These are phyloP conservation scores for Volucella zonaria DNA, from an alignment of 2,888 invertebrate genomes.

Conservation along the genomic window DNA sequence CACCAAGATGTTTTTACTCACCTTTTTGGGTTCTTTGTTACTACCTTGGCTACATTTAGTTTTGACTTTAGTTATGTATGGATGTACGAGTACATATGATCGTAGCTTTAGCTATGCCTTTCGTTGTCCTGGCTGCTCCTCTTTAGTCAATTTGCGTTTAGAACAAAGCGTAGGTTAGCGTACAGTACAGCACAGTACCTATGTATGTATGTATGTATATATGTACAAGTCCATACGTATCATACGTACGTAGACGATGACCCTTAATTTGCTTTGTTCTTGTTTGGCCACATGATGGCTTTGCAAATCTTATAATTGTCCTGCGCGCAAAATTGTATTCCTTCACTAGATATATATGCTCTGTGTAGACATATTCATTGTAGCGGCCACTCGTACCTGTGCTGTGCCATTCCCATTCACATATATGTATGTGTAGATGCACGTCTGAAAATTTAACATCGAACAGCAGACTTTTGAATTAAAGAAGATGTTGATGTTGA, in stretches of 20 bases:
- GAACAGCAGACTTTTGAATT: conserved; percentile 49
- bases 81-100: no score
- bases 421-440: not conserved
- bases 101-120: conserved; percentile 5
- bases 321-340: conserved; percentile 32
- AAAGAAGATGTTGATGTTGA: conserved; percentile 64
- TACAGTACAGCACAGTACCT: conserved; percentile 39
- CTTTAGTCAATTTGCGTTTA: conserved; percentile 66
- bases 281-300: conserved; percentile 13
- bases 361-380: no score
- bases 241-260: conserved; percentile 44
- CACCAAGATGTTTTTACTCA: no score
- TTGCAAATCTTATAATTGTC: conserved; percentile 61
- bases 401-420: no score
- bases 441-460: conserved; percentile 44
- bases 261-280: conserved; percentile 61
- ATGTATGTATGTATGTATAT: conserved; percentile 40
- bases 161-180: conserved; percentile 59
- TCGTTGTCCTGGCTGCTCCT: conserved; percentile 27
- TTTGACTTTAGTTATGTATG: no score
- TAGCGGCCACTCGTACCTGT: no score
- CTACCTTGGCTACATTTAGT: no score
- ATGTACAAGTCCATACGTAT: conserved; percentile 28
- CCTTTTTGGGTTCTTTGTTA: no score
- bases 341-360: no score